Evolutionary conservation across 2,888 invertebrate genomes (phyloP).

Genomic region (Epiperipatus broadwayi): DNA sequence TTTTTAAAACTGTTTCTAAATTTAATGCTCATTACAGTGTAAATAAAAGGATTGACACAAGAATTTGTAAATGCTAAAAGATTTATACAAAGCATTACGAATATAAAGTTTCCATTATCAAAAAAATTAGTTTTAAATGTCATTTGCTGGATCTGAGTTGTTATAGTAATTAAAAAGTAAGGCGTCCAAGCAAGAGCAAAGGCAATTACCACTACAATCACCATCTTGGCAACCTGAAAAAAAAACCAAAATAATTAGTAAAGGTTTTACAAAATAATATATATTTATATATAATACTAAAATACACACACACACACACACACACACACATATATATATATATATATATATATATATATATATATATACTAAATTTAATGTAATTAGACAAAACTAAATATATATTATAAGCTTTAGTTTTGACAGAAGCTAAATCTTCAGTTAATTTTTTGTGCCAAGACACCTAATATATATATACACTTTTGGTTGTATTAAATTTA

Average conservation of each 20-base stretch:
- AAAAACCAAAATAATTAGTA: conserved; percentile 13
- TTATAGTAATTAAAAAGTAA: conserved; percentile 29
- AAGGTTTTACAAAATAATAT: background rate
- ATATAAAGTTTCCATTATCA: conserved; percentile 28
- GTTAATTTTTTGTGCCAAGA: no score
- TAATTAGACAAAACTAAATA: no score
- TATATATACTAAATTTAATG: no score
- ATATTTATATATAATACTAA: no score
- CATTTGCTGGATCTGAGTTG: conserved; percentile 27
- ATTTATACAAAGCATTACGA: conserved; percentile 31
- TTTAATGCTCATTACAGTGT: conserved; percentile 31
- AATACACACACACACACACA: no score
- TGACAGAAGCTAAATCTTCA: no score
- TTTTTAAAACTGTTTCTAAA: conserved; percentile 28
- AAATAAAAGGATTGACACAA: conserved; percentile 32
- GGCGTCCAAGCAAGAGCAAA: conserved; percentile 32
- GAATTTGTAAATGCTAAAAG: conserved; percentile 31
- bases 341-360: no score
- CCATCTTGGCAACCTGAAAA: conserved; percentile 31
- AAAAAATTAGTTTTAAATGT: conserved; percentile 24
- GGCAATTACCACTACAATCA: conserved; percentile 29
- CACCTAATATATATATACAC: no score
- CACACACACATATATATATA: no score
- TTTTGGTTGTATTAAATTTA: no score
- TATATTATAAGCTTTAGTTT: no score